Evolutionary conservation across 2,888 invertebrate genomes (phyloP).

Genomic region (Lasioglossum lativentre): DNA sequence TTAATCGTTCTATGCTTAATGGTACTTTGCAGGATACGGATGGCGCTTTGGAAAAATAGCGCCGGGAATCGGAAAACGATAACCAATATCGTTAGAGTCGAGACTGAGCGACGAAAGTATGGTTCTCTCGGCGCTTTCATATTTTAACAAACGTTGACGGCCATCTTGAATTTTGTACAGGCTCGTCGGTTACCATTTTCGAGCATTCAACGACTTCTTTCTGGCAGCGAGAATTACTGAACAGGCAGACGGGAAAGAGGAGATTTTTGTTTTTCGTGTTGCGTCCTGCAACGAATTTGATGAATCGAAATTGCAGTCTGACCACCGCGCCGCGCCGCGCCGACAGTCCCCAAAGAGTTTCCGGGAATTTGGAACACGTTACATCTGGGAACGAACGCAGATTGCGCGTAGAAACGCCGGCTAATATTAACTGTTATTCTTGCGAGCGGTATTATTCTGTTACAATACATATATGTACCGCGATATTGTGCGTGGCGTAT

Average conservation of each 20-base stretch:
- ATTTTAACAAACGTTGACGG: neutral
- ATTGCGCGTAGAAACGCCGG: constrained; percentile 16
- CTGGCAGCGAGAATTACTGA: neutral
- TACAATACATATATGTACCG: constrained; percentile 18
- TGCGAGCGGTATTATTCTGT: constrained; percentile 40
- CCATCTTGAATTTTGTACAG: neutral
- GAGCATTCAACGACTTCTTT: neutral
- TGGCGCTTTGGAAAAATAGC: neutral
- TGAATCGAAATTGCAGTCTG: neutral
- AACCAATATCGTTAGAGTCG: neutral
- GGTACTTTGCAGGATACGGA: neutral
- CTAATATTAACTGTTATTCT: constrained; percentile 54
- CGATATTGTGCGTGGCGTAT: constrained; percentile 35
- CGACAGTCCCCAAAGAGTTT: neutral
- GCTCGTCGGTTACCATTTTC: neutral
- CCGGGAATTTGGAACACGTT: neutral
- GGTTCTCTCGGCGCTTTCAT: neutral
- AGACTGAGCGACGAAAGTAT: neutral
- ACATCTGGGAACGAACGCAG: constrained; percentile 2
- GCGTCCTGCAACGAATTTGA: neutral
- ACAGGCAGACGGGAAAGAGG: neutral
- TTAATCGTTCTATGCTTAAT: constrained; percentile 7
- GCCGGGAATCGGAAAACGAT: neutral
- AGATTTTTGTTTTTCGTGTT: neutral
- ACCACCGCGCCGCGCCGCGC: neutral